Conservation (phyloP, 64 coral and sea anemone genomes). For the Montipora foliosa region DNA sequence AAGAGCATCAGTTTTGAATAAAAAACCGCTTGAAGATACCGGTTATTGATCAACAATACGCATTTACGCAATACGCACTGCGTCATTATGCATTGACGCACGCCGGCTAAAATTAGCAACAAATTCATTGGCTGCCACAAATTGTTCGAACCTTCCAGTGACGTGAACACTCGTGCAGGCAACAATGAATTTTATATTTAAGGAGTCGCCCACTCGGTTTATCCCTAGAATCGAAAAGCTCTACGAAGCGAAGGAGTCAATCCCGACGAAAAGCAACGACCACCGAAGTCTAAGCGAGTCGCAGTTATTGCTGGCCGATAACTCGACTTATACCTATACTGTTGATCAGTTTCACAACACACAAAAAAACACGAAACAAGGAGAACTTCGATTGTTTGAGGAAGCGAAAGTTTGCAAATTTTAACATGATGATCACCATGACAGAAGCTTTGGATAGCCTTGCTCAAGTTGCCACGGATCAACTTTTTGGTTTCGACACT, state of each 20-base stretch:
- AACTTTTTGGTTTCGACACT: slow-evolving; percentile 98
- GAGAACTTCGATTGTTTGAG: slow-evolving; percentile 45
- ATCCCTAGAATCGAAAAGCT: slow-evolving; percentile 91
- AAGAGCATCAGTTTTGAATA: background rate
- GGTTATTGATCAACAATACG: slow-evolving; percentile 95
- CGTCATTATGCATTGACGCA: slow-evolving; percentile 90
- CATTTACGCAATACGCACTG: slow-evolving; percentile 84
- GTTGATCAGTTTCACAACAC: slow-evolving; percentile 93
- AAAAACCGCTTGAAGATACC: slow-evolving; percentile 70
- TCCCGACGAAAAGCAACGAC: slow-evolving; percentile 67
- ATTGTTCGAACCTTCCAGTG: slow-evolving; percentile 65
- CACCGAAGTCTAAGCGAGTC: slow-evolving; percentile 82
- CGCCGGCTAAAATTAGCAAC: slow-evolving; percentile 73
- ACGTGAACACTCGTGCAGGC: slow-evolving; percentile 14
- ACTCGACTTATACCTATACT: slow-evolving; percentile 92
- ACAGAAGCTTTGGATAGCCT: slow-evolving; percentile 95
- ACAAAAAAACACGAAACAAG: slow-evolving; percentile 30
- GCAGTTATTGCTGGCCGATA: slow-evolving; percentile 98
- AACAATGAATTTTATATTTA: slow-evolving; percentile 82
- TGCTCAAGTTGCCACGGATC: slow-evolving; percentile 98
- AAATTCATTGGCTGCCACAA: slow-evolving; percentile 70
- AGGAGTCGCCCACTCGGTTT: slow-evolving; percentile 92
- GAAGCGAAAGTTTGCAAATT: slow-evolving; percentile 30
- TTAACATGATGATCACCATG: slow-evolving; percentile 95
- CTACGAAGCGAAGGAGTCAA: slow-evolving; percentile 96